Conservation (phyloP, 1,140 invertebrate genomes). For the Drosophila burlai region DNA sequence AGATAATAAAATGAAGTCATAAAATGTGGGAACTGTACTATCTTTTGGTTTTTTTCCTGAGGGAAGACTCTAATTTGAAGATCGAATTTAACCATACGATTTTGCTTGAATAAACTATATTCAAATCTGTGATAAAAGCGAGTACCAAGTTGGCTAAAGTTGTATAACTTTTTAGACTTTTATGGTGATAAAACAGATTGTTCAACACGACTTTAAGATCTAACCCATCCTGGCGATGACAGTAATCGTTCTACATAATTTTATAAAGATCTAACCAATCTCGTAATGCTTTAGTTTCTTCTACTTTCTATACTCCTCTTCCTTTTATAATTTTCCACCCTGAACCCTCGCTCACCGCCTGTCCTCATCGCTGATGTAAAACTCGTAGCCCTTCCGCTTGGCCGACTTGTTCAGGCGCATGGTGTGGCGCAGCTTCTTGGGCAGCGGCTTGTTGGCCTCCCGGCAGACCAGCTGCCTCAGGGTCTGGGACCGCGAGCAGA, state of each 20-base stretch:
- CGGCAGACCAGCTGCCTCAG: slow-evolving; percentile 71
- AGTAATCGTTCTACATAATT: too few species aligned
- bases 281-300: too few species aligned
- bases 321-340: not conserved
- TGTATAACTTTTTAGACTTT: not conserved
- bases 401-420: slow-evolving; percentile 83
- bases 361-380: slow-evolving; percentile 87
- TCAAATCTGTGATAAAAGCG: too few species aligned
- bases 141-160: too few species aligned
- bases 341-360: slow-evolving; percentile 83
- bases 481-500: slow-evolving; percentile 64
- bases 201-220: too few species aligned
- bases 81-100: not conserved
- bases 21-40: not conserved
- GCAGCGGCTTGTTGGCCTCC: slow-evolving; percentile 77
- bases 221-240: too few species aligned
- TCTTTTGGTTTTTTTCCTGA: not conserved
- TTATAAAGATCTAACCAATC: too few species aligned
- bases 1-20: not conserved
- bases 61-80: not conserved
- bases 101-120: not conserved
- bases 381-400: slow-evolving; percentile 86
- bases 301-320: not conserved
- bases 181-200: too few species aligned
- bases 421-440: slow-evolving; percentile 74